Conservation (phyloP, 2,113 vertebrate genomes). For the Lycaon pictus region DNA sequence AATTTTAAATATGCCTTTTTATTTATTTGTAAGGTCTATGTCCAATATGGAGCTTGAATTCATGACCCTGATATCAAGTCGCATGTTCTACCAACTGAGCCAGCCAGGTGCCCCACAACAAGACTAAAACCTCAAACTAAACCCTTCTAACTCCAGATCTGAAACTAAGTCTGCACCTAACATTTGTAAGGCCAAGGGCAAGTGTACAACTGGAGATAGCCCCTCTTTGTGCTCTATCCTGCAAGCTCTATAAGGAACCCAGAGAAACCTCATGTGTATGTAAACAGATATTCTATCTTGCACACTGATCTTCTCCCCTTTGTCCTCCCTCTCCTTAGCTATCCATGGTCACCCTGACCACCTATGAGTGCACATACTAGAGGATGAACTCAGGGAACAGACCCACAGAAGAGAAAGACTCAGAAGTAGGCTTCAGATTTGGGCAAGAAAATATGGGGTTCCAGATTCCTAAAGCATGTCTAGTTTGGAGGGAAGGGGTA, state of each 20-base stretch:
- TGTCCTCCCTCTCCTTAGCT: neutral
- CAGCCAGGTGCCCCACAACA: neutral
- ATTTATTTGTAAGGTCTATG: neutral
- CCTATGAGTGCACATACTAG: neutral
- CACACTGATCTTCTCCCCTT: neutral
- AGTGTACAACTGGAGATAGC: neutral
- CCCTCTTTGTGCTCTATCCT: neutral
- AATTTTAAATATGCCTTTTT: neutral
- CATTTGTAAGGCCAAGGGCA: neutral
- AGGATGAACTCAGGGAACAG: neutral
- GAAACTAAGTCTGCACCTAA: neutral
- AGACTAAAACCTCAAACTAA: neutral
- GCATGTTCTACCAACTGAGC: neutral
- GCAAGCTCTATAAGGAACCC: neutral
- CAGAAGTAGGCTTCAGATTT: neutral
- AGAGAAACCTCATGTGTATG: neutral
- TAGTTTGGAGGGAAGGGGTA: neutral
- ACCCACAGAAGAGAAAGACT: neutral
- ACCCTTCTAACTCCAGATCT: neutral
- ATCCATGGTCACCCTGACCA: neutral
- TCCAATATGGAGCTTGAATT: neutral
- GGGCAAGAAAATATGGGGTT: neutral
- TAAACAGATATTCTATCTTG: neutral
- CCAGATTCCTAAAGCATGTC: neutral
- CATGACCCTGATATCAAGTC: neutral